Percentiles rank a stretch among this genome's conserved stretches.
Conservation (phyloP, 2,113 vertebrate species). For the Bujurquina vittata region DNA sequence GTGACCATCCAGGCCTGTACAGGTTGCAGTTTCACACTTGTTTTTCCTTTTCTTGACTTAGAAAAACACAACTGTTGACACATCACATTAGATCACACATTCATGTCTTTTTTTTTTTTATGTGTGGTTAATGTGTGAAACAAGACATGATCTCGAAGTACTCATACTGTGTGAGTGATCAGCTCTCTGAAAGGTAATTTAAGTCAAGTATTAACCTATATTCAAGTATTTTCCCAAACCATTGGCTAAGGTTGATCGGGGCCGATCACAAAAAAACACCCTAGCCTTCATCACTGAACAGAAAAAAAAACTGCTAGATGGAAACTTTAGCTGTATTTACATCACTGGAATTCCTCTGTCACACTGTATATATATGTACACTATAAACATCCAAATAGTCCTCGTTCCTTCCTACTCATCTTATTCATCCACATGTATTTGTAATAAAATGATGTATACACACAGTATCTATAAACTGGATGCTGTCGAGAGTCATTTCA, state of each 20-base stretch:
- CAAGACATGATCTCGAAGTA: not conserved
- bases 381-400: slow-evolving; percentile 54
- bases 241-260: slow-evolving; percentile 1
- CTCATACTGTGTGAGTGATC: not conserved
- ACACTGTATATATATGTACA: slow-evolving; percentile 50
- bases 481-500: not conserved
- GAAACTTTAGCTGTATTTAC: not conserved
- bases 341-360: slow-evolving; percentile 31
- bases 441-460: not conserved
- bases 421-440: slow-evolving; percentile 5
- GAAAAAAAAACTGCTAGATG: slow-evolving; percentile 11
- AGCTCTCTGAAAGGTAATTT: slow-evolving; percentile 4
- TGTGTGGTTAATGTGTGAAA: not conserved
- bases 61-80: not conserved
- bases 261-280: not conserved
- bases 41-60: not conserved
- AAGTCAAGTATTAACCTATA: not conserved
- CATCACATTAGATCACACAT: not conserved
- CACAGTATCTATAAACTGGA: not conserved
- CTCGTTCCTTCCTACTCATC: slow-evolving; percentile 1
- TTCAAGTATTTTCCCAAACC: slow-evolving; percentile 2
- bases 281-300: not conserved
- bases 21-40: not conserved
- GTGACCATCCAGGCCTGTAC: not conserved
- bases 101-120: not conserved